Conservation (phyloP, 2,113 vertebrate genomes). For the Pachypanchax playfairii region DNA sequence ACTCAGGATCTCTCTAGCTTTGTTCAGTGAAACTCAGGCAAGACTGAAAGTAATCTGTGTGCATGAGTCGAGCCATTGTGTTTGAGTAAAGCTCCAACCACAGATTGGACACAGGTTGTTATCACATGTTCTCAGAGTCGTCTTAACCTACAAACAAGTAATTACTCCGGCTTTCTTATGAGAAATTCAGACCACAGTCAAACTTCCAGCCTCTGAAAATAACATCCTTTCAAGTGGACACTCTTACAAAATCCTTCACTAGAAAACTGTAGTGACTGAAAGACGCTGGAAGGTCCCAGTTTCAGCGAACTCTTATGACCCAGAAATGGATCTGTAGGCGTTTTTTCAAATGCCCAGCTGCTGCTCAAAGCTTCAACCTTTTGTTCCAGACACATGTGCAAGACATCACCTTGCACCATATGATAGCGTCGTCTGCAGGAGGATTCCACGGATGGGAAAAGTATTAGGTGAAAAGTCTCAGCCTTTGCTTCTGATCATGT, state of each 20-base stretch:
- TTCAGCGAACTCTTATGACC: conserved; percentile 75
- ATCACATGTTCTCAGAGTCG: conserved; percentile 24
- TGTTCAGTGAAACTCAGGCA: conserved; percentile 9
- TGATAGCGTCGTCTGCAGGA: conserved; percentile 19
- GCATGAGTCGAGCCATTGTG: conserved; percentile 42
- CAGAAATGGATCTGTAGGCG: conserved; percentile 67
- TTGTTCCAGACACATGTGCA: conserved; percentile 64
- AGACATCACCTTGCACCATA: conserved; percentile 37
- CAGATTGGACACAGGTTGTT: conserved; percentile 17
- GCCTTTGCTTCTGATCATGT: too few species aligned
- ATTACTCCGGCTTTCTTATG: conserved; percentile 26
- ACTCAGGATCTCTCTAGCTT: conserved; percentile 30
- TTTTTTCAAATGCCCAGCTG: conserved; percentile 46
- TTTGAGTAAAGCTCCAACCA: conserved; percentile 10
- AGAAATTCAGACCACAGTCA: conserved; percentile 13
- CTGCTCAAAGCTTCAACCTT: conserved; percentile 35
- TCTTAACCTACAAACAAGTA: conserved; percentile 24
- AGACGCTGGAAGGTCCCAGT: too few species aligned
- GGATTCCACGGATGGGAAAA: conserved; percentile 34
- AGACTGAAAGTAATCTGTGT: conserved; percentile 15
- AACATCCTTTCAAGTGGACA: conserved; percentile 21
- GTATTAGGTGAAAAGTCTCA: conserved; percentile 26
- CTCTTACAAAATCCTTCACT: conserved; percentile 23
- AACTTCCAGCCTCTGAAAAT: conserved; percentile 5
- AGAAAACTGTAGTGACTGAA: conserved; percentile 13